Conservation (phyloP, 2,113 vertebrate genomes). For the Aegotheles bennettii region DNA sequence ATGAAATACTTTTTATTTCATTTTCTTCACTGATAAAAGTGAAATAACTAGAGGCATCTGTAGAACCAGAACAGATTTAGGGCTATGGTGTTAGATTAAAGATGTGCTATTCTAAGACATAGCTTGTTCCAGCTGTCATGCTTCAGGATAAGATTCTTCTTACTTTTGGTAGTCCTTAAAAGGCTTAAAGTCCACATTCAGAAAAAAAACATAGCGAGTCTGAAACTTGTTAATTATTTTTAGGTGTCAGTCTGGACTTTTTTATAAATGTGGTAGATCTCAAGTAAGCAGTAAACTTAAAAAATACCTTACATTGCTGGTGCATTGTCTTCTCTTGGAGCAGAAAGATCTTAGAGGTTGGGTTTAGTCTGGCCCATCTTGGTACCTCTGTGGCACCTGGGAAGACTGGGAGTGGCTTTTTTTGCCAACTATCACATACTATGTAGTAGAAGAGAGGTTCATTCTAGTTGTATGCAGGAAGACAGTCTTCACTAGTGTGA, state of each 20-base stretch:
- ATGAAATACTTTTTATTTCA: slow-evolving; percentile 77
- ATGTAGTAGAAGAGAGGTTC: neutral
- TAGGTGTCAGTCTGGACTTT: neutral
- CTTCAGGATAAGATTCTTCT: slow-evolving; percentile 2
- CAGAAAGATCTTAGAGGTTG: neutral
- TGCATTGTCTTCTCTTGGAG: neutral
- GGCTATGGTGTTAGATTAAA: slow-evolving; percentile 69
- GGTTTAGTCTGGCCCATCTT: neutral
- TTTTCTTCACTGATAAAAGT: slow-evolving; percentile 78
- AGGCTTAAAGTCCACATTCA: neutral
- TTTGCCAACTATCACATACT: neutral
- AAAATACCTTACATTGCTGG: fast-evolving
- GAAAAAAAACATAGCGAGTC: neutral
- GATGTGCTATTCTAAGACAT: slow-evolving; percentile 50
- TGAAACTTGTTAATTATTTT: neutral
- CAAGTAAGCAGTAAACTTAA: neutral
- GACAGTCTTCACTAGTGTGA: neutral
- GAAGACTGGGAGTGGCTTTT: neutral
- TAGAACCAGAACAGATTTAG: slow-evolving; percentile 70
- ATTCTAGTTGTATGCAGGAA: neutral
- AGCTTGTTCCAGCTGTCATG: slow-evolving; percentile 41
- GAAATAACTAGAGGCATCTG: slow-evolving; percentile 75
- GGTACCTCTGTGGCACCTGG: neutral
- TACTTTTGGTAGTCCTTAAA: slow-evolving; percentile 16
- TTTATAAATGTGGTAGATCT: neutral